These are phyloP conservation scores for Natator depressus DNA, from an alignment of 2,113 vertebrate genomes.

Conservation along the genomic window DNA sequence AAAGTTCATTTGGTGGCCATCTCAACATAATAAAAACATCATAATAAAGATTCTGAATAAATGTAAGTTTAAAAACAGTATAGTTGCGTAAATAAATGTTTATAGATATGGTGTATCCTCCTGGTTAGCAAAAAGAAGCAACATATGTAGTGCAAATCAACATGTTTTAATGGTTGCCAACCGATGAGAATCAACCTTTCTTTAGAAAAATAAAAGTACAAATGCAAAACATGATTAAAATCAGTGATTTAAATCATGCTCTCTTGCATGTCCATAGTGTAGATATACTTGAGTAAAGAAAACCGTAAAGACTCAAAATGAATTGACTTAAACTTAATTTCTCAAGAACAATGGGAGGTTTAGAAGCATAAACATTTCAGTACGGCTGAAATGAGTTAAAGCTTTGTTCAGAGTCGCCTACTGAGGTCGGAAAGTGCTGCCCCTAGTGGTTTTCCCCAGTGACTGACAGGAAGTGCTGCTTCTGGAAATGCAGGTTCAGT, in stretches of 20 bases:
- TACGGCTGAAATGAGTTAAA: background rate
- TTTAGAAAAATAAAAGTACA: background rate
- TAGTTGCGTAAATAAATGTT: too few species aligned
- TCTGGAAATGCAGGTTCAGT: background rate
- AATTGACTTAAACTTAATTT: background rate
- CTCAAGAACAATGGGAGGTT: background rate
- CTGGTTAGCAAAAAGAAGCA: background rate
- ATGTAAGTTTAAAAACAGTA: too few species aligned
- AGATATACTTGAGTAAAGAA: background rate
- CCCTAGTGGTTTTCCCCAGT: slow-evolving; percentile 13
- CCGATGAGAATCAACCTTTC: background rate
- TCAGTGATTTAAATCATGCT: background rate
- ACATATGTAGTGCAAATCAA: background rate
- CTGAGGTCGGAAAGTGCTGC: slow-evolving; percentile 10
- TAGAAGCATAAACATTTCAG: background rate
- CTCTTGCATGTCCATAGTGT: background rate
- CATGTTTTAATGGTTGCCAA: background rate
- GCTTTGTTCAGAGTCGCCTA: slow-evolving; percentile 17
- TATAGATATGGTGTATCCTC: too few species aligned
- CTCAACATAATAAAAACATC: too few species aligned
- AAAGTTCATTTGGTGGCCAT: too few species aligned
- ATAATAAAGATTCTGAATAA: too few species aligned
- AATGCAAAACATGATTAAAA: background rate
- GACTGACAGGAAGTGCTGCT: background rate
- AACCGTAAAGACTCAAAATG: background rate